Evolutionary conservation across 1,140 invertebrate genomes (phyloP).

Genomic region (Halictus rubicundus): DNA sequence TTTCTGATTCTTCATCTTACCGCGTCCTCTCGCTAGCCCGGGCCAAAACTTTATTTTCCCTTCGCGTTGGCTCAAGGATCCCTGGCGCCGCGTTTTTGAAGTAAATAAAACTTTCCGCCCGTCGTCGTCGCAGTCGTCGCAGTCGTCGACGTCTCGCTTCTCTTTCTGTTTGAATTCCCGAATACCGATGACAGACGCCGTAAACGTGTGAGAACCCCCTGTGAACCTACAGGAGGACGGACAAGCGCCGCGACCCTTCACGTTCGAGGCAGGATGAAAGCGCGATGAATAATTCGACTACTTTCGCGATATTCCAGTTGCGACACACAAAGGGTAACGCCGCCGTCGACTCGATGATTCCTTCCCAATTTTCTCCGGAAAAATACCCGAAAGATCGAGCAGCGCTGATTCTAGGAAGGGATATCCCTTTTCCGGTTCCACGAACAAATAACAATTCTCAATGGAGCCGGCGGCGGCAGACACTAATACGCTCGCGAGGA

Average conservation of each 20-base stretch:
- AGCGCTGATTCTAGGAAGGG: not conserved
- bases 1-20: not conserved
- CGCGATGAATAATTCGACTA: not conserved
- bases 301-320: not conserved
- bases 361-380: not conserved
- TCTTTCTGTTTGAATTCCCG: slow-evolving; percentile 48
- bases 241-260: not conserved
- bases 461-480: not conserved
- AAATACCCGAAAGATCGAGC: not conserved
- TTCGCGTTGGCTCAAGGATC: slow-evolving; percentile 47
- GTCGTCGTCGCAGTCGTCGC: not conserved
- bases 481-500: no score
- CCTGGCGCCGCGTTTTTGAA: slow-evolving; percentile 64
- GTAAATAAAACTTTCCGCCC: slow-evolving; percentile 62
- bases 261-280: no score
- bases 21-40: slow-evolving; percentile 31
- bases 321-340: not conserved
- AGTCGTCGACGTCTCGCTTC: not conserved
- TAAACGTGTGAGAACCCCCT: slow-evolving; percentile 32
- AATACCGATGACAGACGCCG: slow-evolving; percentile 52
- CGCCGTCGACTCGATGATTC: not conserved
- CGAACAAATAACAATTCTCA: not conserved
- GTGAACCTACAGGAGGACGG: no score
- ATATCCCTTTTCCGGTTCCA: not conserved
- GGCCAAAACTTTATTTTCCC: slow-evolving; percentile 59